Evolutionary conservation across 2,888 invertebrate species (phyloP), one percentile per base, ranked within the genome.

Genomic region (Pemphredon lugubris): DNA sequence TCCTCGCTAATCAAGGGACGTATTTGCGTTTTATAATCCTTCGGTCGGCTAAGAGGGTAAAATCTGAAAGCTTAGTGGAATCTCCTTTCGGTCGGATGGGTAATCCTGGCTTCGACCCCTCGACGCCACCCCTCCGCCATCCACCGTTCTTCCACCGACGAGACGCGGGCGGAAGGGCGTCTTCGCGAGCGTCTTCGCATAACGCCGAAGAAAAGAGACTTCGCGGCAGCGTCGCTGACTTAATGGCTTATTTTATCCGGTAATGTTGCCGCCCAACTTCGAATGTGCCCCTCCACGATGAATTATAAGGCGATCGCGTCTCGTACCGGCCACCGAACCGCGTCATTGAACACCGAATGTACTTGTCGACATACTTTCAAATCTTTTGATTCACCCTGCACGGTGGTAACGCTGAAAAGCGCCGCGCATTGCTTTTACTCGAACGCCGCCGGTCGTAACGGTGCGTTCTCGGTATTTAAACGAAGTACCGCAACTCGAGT

Each of bases 11-110:
- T 89, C 89, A 89, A 87, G 87, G 85, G 83, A 86, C 87, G 88
- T 88, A 89, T 89, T 89, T 89, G 88, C 88, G 87, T 89, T 89
- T 89, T 88, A 89, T 88, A 89, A 89, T 88, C 86, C 88, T 84
- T 79, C n/a, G 86, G 88, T 86, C 83, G 84, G 79, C 85, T 86
- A 84, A 85, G 88, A 88, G 87, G 88, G 88, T 87, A 83, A 86
- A 88, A 88, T 88, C 87, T 86, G 86, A 87, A 88, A 87, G 88
- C 87, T 88, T 88, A 88, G 87, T 87, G 82, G 84, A 88, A 86
- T 88, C 83, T 86, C 84, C 85, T 86, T 81, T 84, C 84, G 84
- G 85, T 86, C 71, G 83, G 84, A 70, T 84, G 83, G 83, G 81
- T 84, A 83, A 86, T 83, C 84, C 81, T 76, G 68, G 69, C 80